phyloP scores from a whole-genome alignment of 2,113 vertebrate species.

The Amphiprion ocellaris region DNA sequence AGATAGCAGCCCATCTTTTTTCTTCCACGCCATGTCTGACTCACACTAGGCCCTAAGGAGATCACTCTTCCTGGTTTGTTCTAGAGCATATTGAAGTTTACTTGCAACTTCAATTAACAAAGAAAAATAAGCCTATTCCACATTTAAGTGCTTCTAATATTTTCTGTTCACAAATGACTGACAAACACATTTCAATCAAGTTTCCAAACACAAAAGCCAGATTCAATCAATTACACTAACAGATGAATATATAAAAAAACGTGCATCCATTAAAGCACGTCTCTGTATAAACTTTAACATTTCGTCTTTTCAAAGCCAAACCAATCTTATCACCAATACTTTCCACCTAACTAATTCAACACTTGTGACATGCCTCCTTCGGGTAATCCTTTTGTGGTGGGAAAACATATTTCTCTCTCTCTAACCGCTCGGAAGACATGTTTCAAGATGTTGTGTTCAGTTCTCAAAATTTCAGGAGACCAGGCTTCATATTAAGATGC shows the following conservation, averaged over 20 bases:
- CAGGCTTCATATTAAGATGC: conserved; percentile 70
- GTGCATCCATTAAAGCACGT: neutral
- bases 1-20: conserved; percentile 58
- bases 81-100: conserved; percentile 52
- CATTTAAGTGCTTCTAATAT: conserved; percentile 5
- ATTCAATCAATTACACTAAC: neutral
- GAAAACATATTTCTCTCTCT: conserved; percentile 35
- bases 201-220: neutral
- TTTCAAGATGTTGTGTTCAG: conserved; percentile 56
- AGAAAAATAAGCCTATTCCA: neutral
- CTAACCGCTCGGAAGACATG: conserved; percentile 13
- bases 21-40: conserved; percentile 65
- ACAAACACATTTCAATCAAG: neutral
- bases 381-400: conserved; percentile 45
- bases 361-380: conserved; percentile 29
- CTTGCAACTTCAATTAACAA: conserved; percentile 56
- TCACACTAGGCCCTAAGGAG: conserved; percentile 62
- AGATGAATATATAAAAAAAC: neutral
- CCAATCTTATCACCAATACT: conserved; percentile 6
- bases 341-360: conserved; percentile 35
- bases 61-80: conserved; percentile 77
- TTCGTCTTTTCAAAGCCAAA: conserved; percentile 27
- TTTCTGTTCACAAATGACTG: conserved; percentile 5
- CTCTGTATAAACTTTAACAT: neutral
- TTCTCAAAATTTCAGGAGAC: conserved; percentile 50